Evolutionary conservation across 2,888 invertebrate species (phyloP), one percentile per base, ranked within the genome.

Genomic region (Folsomia candida): DNA sequence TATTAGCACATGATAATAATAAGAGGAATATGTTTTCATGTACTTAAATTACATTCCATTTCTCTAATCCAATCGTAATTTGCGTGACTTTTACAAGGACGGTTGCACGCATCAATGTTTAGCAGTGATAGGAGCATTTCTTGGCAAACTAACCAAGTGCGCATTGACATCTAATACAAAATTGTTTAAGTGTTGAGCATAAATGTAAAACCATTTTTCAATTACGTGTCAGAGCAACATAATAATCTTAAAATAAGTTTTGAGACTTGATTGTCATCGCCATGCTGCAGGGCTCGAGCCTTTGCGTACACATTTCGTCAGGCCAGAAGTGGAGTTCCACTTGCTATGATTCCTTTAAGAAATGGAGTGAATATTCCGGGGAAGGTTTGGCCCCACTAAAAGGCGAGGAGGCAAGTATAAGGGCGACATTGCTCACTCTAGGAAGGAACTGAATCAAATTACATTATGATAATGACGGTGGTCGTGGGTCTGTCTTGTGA

Each of bases 371-470:
- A 37, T 37, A 37, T 37, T 37, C 14, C 37, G 6, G 37, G n/a
- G n/a, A n/a, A 37, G 37, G 4, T 37, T 37, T 9, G 37, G 37
- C 6, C 37, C 37, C 2, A 26, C 60, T 60, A 29, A 67, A 70
- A 60, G 65, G 61, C 69, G 65, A 26, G 57, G 27, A 68, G 57
- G 63, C 68, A 63, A 27, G 22, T 63, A 29, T 47, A 58, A 24
- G 47, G 28, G 64, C n/a, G n/a, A n/a, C 26, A 14, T 37, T 37
- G 37, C 37, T 37, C 14, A 9, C 37, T 37, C 37, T 37, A n/a
- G 37, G 37, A 9, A 29, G 62, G 62, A 62, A 29, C 29, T 62
- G 62, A 62, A 37, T 64, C 63, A 64, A 64, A 64, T 64, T 64
- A 47, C 51, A 64, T 64, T 64, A 64, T 64, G 20, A 64, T 47